Base-by-base conservation (phyloP, 2,888 invertebrate genomes). In the Alloplasta piceator region DNA sequence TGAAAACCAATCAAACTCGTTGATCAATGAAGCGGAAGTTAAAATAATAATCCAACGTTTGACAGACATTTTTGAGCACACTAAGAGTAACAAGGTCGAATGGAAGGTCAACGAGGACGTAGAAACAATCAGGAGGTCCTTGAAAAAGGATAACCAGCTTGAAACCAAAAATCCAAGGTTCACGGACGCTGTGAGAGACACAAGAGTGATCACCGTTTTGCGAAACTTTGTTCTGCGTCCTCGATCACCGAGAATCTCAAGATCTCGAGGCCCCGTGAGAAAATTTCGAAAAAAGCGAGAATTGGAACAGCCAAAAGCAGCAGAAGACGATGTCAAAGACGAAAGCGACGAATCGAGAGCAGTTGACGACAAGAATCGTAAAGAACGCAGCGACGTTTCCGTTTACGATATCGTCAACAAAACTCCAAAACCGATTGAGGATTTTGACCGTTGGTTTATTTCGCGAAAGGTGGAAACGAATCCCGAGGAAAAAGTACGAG, bases 331-430 rank as follows among this genome's bases (percentile, higher is more conserved):
- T 68, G 4, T 61, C 4, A 26, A 16, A 38, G 9, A 38, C 1
- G 36, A 56, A 16, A 36, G 46, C 12, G 36, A 64, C 56, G 12
- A 6, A 6, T 14, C 14, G 14, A 38, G 14, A 38, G 10, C 36
- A 58, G 39, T 52, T 10, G 26, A 14, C 4, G 12, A n/a, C 0
- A 55, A n/a, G 3, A 39, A 9, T 5, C n/a, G 43, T 3, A 48
- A 38, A 7, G 36, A 39, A 39, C 43, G 43, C 6, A 16, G 12
- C 48, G 50, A 60, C 58, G 55, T 73, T 64, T 63, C 48, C 0
- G 50, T 68, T 16, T 60, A 73, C 46, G 71, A 77, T 52, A 64
- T 80, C 38, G 36, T 64, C 1, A 77, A 73, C 6, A 66, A 83
- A 63, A 50, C 74, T 50, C 73, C 77, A 16, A 46, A 60, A 14